A percentile compares a stretch with the other conserved stretches of the same genome.
Conservation (phyloP, 2,888 invertebrate species). For the Sympetrum striolatum region DNA sequence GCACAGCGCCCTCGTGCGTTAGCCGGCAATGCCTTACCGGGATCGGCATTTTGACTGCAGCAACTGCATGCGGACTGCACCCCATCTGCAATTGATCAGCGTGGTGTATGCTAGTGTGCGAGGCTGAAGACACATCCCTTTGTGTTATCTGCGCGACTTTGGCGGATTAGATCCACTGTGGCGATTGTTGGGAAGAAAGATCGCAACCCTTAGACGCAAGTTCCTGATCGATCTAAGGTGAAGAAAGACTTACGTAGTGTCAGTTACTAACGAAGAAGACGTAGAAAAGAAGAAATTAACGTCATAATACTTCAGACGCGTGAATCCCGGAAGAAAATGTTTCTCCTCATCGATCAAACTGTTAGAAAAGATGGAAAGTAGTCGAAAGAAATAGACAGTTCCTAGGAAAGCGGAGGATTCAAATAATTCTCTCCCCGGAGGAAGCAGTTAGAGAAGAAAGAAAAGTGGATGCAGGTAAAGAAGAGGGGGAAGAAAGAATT, state of each 20-base stretch:
- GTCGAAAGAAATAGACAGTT: neutral
- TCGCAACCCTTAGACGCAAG: neutral
- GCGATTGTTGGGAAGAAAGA: neutral
- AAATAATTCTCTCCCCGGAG: neutral
- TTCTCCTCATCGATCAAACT: neutral
- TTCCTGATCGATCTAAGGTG: neutral
- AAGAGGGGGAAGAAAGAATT: neutral
- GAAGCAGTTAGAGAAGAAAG: neutral
- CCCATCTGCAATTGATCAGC: slow-evolving; percentile 37
- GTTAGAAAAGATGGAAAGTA: neutral
- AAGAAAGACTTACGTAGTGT: neutral
- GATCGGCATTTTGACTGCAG: slow-evolving; percentile 43
- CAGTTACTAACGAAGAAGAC: neutral
- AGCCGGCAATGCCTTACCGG: slow-evolving; percentile 5
- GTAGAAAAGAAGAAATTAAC: neutral
- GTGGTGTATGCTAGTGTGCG: slow-evolving; percentile 4
- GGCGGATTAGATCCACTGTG: neutral
- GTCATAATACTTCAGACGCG: neutral
- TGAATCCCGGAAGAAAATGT: neutral
- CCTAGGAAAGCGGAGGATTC: neutral
- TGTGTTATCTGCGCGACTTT: neutral
- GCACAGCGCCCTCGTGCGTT: slow-evolving; percentile 40
- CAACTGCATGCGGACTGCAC: slow-evolving; percentile 41
- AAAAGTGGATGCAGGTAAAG: neutral
- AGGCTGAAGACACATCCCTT: neutral